Base-by-base conservation (phyloP, 2,113 vertebrate genomes). In the Chaenocephalus aceratus region DNA sequence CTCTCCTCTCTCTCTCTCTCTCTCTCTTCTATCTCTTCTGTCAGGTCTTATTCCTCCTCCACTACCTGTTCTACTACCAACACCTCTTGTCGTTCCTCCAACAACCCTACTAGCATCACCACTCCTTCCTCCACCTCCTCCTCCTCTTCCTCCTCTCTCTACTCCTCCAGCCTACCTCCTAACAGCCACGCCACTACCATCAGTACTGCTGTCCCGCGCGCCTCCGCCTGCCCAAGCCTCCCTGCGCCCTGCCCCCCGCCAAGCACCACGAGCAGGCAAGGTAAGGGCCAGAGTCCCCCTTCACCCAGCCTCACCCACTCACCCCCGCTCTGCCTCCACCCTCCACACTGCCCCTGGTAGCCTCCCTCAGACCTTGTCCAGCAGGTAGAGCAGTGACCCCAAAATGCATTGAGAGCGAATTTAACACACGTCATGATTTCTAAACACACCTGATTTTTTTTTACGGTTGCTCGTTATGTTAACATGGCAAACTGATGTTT, bases 131-230 rank as follows among this genome's bases (percentile, higher is more conserved):
- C 92, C 89, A 84, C 90, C 90, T 86, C 92, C 87, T 86, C 86
- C 86, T 92, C 89, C 63, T 82, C 88, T 88, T 91, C 89, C 89
- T 92, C 89, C 91, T 93, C 87, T 92, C 91, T 91, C 93, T 92
- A 87, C 90, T 89, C 86, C 85, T 89, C 87, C 92, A 88, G 87
- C 90, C 88, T 93, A 79, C 86, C 88, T 92, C 88, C 94, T 95
- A 93, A 94, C 93, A 94, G 94, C 95, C 96, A 96, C 95, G 94
- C 95, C 95, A 95, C 95, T 96, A 96, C 93, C 96, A 97, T 96
- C 97, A 97, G 96, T 97, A 96, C 95, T 97, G 96, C 96, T 97
- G 96, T 92, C 96, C 96, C 92, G 95, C 96, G 93, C 95, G 96
- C 93, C 95, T 95, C 91, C 95, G 95, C 94, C 96, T 96, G 94